phyloP scores from a whole-genome alignment of 1,140 invertebrate genomes.

The Carposina sasakii region DNA sequence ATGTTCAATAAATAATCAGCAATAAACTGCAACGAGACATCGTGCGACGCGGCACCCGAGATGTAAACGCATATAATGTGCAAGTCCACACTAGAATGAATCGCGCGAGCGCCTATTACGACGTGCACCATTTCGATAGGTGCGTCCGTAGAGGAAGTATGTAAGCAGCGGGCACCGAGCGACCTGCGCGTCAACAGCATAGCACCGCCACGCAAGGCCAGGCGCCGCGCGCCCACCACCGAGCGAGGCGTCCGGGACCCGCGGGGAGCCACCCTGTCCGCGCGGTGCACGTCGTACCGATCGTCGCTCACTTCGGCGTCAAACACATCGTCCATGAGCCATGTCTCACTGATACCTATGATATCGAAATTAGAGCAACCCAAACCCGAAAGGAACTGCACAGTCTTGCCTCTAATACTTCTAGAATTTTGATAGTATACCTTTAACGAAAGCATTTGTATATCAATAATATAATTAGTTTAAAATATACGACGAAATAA shows the following conservation, averaged over 20 bases:
- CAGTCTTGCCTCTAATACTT: not conserved
- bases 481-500: too few species aligned
- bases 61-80: conserved; percentile 4
- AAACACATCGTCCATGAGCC: not conserved
- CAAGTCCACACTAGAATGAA: not conserved
- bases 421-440: not conserved
- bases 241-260: too few species aligned
- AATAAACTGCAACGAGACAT: not conserved
- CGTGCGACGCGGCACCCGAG: not conserved
- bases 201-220: not conserved
- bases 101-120: not conserved
- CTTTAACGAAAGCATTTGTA: too few species aligned
- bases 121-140: not conserved
- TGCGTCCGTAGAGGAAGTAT: not conserved
- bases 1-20: not conserved
- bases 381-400: not conserved
- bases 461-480: too few species aligned
- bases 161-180: not conserved
- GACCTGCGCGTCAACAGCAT: not conserved
- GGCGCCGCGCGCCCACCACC: too few species aligned
- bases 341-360: not conserved
- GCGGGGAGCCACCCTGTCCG: too few species aligned
- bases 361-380: not conserved
- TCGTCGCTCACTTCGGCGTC: not conserved
- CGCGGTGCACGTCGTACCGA: not conserved